Conservation (phyloP, 37 sponge, comb jelly and placozoan species). For the Diacarnus erythraeanus region DNA sequence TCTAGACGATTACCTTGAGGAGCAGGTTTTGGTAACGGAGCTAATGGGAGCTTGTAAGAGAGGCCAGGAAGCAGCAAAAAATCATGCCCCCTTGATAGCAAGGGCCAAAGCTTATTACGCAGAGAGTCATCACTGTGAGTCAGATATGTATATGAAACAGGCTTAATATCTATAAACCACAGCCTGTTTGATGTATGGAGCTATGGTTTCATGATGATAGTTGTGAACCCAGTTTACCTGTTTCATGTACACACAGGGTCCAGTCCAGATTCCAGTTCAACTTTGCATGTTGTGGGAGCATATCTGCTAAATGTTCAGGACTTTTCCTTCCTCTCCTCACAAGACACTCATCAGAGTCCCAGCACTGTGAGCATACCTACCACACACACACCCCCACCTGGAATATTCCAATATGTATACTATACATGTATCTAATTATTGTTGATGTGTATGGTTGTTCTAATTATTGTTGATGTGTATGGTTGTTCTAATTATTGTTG, state of each 20-base stretch:
- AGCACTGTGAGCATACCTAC: neutral
- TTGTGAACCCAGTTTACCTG: too few relatives aligned
- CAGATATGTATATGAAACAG: too few relatives aligned
- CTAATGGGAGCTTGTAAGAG: slow-evolving; percentile 8
- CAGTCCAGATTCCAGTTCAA: neutral
- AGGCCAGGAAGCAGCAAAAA: neutral
- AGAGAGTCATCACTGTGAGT: slow-evolving; percentile 3
- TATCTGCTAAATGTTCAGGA: slow-evolving; percentile 72
- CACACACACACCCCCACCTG: too few relatives aligned
- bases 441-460: too few relatives aligned
- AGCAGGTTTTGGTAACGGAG: slow-evolving; percentile 50
- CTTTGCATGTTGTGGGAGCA: slow-evolving; percentile 56
- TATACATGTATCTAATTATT: too few relatives aligned
- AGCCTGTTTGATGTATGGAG: too few relatives aligned
- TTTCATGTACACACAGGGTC: too few relatives aligned
- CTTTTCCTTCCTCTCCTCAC: slow-evolving; percentile 36
- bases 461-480: too few relatives aligned
- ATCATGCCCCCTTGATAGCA: slow-evolving; percentile 36
- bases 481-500: too few relatives aligned
- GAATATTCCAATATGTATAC: too few relatives aligned
- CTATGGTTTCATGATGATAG: too few relatives aligned
- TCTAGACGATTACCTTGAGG: slow-evolving; percentile 42
- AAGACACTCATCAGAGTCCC: slow-evolving; percentile 15
- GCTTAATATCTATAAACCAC: too few relatives aligned
- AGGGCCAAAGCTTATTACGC: slow-evolving; percentile 51